Conservation (phyloP, 2,888 invertebrate species). For the Pollenia griseotomentosa region DNA sequence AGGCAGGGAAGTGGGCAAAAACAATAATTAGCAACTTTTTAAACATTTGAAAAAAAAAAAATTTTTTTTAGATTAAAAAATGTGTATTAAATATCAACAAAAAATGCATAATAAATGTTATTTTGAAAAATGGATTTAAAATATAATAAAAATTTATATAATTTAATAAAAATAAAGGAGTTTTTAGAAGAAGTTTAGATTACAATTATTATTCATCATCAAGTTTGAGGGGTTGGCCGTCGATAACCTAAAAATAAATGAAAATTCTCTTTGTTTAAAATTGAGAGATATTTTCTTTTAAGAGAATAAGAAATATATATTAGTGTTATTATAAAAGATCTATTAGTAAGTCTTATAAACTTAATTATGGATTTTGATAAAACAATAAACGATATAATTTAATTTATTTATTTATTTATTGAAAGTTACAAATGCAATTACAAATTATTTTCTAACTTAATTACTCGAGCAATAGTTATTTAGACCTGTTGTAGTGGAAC, state of each 20-base stretch:
- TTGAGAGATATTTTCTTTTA: conserved; percentile 30
- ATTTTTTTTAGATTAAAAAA: background rate
- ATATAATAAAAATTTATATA: background rate
- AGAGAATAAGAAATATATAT: conserved; percentile 2
- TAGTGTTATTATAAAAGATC: background rate
- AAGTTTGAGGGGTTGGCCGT: background rate
- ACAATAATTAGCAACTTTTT: background rate
- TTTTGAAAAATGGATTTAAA: background rate
- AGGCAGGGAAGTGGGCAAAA: background rate
- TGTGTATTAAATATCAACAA: conserved; percentile 12
- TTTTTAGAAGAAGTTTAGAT: background rate
- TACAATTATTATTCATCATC: conserved; percentile 28
- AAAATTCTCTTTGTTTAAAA: conserved; percentile 26
- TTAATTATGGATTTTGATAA: too few relatives aligned
- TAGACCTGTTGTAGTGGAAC: too few relatives aligned
- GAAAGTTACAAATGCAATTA: too few relatives aligned
- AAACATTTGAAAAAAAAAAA: background rate
- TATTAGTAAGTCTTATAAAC: background rate
- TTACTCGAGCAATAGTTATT: too few relatives aligned
- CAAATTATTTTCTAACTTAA: too few relatives aligned
- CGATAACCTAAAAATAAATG: conserved; percentile 55
- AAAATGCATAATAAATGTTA: conserved; percentile 54
- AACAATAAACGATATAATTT: too few relatives aligned
- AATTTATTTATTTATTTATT: too few relatives aligned
- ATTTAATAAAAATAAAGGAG: background rate